Evolutionary conservation across 2,797 vertebrate species (phyloP), one percentile per base, ranked within the genome.

Genomic region (Aulostomus chinensis): DNA sequence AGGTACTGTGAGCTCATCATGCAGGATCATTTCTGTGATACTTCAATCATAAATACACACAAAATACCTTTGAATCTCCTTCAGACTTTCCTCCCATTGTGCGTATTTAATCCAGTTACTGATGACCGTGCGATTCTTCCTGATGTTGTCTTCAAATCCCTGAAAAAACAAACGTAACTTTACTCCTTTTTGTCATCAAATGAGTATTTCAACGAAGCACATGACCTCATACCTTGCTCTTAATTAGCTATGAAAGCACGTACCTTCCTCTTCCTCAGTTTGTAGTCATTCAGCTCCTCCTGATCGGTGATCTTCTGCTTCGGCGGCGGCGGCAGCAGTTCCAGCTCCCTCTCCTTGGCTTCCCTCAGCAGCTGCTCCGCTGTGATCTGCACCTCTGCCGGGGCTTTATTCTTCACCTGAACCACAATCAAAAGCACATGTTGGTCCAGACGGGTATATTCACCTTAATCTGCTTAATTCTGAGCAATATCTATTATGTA

Each of bases 51-150:
- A n/a, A 11, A 36, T 4, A n/a, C 0, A 29, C 0, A 9, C 8
- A 20, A n/a, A 13, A 48, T 91, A 99, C 97, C 97, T 96, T 65
- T 95, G 95, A 68, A 98, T 68, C 76, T 99, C 96, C 64, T 97
- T 94, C 22, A 98, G 88, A 66, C 96, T 99, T 71, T 99, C 97
- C 70, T 99, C 97, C 97, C 97, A 99, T 97, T 98, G 96, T 81
- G 97, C 96, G 11, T 99, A 99, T 82, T 98, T 99, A 57, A 99
- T 99, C 97, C 97, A 99, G 89, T 99, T 99, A 65, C 94, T 99
- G 83, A 99, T 98, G 38, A 99, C 93, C 4, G 97, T 98, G 25
- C 96, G 93, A 51, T 99, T 99, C 85, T 99, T 99, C n/a, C 96
- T 91, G 78, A 99, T 98, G 77, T 99, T 96, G 83, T 99, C 97